Evolutionary conservation across 2,113 vertebrate species (phyloP).

Genomic region (Cynopterus brachyotis): DNA sequence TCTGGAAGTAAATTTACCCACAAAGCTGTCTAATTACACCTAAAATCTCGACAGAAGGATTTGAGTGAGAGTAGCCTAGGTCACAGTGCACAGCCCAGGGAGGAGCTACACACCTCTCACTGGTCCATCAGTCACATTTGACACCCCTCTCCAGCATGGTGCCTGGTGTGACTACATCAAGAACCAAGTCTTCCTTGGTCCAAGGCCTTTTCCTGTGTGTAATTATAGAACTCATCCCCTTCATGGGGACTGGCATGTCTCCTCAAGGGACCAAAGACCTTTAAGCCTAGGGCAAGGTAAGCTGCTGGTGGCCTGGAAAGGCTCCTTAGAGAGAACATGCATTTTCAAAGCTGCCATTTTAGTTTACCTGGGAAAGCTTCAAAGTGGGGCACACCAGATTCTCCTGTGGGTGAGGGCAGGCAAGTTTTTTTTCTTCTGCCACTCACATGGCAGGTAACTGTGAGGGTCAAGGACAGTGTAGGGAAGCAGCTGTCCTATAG

Average conservation of each 20-base stretch:
- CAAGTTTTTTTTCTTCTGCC: rapidly evolving
- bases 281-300: not conserved
- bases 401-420: rapidly evolving
- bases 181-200: not conserved
- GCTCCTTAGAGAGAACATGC: not conserved
- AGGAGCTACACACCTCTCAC: rapidly evolving
- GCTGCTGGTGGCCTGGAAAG: not conserved
- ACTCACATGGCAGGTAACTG: not conserved
- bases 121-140: not conserved
- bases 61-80: not conserved
- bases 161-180: too few species aligned
- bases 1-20: not conserved
- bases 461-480: not conserved
- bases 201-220: not conserved
- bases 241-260: too few species aligned
- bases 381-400: rapidly evolving
- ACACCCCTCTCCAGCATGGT: not conserved
- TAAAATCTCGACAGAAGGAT: not conserved
- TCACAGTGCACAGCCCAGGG: not conserved
- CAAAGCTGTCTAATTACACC: not conserved
- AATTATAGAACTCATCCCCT: not conserved
- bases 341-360: not conserved
- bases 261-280: not conserved
- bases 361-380: not conserved
- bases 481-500: not conserved